Conservation (phyloP, 1,140 invertebrate species). For the Acromyrmex charruanus region DNA sequence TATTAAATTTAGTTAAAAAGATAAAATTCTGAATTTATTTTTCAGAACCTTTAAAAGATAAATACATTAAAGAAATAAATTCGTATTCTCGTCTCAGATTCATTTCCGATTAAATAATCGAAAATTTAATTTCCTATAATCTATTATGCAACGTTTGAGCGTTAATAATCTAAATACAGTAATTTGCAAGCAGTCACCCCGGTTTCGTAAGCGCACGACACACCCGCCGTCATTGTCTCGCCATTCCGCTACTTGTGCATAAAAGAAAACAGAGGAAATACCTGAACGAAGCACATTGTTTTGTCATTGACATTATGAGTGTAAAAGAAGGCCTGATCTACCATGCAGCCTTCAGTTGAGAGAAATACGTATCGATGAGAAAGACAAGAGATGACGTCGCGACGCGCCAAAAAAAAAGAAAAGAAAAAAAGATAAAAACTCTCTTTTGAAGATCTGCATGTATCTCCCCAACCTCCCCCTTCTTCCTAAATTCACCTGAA, state of each 20-base stretch:
- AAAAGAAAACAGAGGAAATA: constrained; percentile 60
- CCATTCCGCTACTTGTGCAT: constrained; percentile 44
- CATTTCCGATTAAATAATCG: neutral
- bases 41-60: neutral
- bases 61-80: neutral
- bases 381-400: constrained; percentile 12
- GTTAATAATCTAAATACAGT: neutral
- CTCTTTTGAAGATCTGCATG: constrained; percentile 60
- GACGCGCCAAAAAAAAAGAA: constrained; percentile 5
- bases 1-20: neutral
- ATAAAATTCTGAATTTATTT: neutral
- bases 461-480: neutral
- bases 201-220: constrained; percentile 22
- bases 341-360: constrained; percentile 82
- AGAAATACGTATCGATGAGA: constrained; percentile 49
- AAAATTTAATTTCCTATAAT: neutral
- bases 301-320: constrained; percentile 67
- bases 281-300: constrained; percentile 63
- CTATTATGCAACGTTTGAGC: neutral
- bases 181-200: constrained; percentile 49
- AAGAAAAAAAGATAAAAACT: constrained; percentile 4
- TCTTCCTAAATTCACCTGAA: neutral
- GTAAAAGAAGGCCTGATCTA: constrained; percentile 79
- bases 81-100: neutral
- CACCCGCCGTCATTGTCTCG: constrained; percentile 14